A percentile compares a stretch with the other conserved stretches of the same genome.
These are phyloP conservation scores for Cephus pygmeus DNA, from an alignment of 2,888 invertebrate genomes.

Conservation along the genomic window DNA sequence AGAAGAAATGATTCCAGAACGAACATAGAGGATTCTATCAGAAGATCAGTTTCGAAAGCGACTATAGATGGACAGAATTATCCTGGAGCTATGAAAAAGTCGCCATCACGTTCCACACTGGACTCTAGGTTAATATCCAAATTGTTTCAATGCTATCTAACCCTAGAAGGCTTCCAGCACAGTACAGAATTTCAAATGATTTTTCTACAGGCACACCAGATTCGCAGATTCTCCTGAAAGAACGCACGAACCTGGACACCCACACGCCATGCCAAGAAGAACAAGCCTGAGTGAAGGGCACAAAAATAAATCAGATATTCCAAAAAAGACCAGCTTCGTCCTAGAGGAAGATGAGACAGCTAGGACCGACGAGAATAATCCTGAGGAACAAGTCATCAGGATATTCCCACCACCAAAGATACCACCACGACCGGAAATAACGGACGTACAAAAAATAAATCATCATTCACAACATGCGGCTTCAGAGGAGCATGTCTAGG, in stretches of 20 bases:
- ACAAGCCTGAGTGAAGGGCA: conserved; percentile 42
- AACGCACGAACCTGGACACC: conserved; percentile 33
- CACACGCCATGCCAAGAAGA: conserved; percentile 29
- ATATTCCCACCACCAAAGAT: conserved; percentile 31
- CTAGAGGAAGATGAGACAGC: conserved; percentile 30
- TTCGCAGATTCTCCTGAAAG: conserved; percentile 41
- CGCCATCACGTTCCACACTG: conserved; percentile 46
- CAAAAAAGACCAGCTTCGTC: conserved; percentile 43
- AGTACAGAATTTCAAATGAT: neutral
- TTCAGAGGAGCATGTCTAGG: conserved; percentile 47
- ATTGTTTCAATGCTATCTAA: neutral
- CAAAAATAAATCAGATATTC: conserved; percentile 30
- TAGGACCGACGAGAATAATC: conserved; percentile 15
- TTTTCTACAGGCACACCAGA: conserved; percentile 39
- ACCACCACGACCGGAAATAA: conserved; percentile 32
- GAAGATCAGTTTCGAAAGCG: conserved; percentile 36
- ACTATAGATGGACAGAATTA: conserved; percentile 33
- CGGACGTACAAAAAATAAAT: conserved; percentile 36
- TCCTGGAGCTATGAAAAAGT: conserved; percentile 37
- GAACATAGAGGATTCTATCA: conserved; percentile 33
- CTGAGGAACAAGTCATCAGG: conserved; percentile 28
- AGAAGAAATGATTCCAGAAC: conserved; percentile 40
- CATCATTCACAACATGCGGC: conserved; percentile 37
- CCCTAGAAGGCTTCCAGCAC: neutral
- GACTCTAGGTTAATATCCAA: conserved; percentile 44